phyloP scores from a whole-genome alignment of 1,140 invertebrate genomes.

The Brachionus asplanchnoidis region DNA sequence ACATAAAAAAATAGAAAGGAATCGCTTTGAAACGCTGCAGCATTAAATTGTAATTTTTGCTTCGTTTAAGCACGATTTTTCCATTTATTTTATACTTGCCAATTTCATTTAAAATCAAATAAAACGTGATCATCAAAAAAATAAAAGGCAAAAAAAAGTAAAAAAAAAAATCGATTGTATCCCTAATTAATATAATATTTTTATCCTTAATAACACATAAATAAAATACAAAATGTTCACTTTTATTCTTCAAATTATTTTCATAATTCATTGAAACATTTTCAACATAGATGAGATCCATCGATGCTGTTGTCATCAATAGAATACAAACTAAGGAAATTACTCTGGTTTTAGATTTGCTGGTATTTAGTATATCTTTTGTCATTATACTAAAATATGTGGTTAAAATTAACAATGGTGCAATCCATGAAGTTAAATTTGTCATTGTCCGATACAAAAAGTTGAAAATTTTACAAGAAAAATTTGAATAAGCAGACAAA shows the following conservation, averaged over 20 bases:
- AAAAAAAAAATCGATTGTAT: background rate
- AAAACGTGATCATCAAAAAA: background rate
- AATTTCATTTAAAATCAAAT: slow-evolving; percentile 3
- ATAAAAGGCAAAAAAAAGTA: slow-evolving; percentile 6
- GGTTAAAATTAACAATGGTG: slow-evolving; percentile 30
- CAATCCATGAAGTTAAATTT: slow-evolving; percentile 29
- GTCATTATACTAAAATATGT: slow-evolving; percentile 12
- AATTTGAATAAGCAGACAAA: background rate
- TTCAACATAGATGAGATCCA: background rate
- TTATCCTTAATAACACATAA: background rate
- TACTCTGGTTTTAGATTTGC: background rate
- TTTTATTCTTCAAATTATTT: background rate
- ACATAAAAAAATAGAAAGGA: background rate
- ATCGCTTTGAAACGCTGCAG: background rate
- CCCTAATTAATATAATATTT: background rate
- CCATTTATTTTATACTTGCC: background rate
- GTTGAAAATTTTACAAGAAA: slow-evolving; percentile 18
- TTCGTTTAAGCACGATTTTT: background rate
- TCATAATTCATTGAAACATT: background rate
- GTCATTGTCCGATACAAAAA: background rate
- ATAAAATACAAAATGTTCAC: background rate
- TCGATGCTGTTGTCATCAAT: background rate
- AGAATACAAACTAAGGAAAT: background rate
- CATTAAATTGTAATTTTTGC: background rate
- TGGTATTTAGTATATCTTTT: background rate